Evolutionary conservation across 2,113 vertebrate genomes (phyloP).

Genomic region (Martes martes): DNA sequence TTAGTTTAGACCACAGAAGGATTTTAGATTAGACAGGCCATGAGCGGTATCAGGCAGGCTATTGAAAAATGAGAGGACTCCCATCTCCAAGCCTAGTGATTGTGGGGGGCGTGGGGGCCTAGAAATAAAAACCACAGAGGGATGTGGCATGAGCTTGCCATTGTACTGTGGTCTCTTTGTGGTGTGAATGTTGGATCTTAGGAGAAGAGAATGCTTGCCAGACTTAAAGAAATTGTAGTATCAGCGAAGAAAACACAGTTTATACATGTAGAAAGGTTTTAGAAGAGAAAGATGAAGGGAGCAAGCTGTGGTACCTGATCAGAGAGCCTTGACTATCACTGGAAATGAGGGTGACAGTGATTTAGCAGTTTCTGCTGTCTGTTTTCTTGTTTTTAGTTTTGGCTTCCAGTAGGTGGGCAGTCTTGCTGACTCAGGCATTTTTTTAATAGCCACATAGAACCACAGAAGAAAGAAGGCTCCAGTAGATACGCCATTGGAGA

Average conservation of each 20-base stretch:
- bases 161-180: background rate
- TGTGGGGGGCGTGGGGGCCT: no score
- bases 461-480: background rate
- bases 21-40: background rate
- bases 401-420: background rate
- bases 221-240: background rate
- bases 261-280: background rate
- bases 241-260: background rate
- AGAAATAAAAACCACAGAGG: background rate
- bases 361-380: background rate
- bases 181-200: background rate
- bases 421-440: background rate
- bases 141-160: background rate
- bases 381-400: background rate
- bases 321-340: background rate
- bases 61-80: background rate
- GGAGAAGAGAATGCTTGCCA: background rate
- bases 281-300: background rate
- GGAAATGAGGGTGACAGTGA: background rate
- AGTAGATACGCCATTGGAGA: background rate
- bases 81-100: background rate
- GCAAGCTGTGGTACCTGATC: background rate
- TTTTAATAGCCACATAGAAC: background rate
- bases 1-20: background rate
- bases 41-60: background rate